Percentiles rank a stretch among this genome's conserved stretches.
These are phyloP conservation scores for Tetrao urogallus DNA, from an alignment of 2,113 vertebrate genomes.

Conservation along the genomic window DNA sequence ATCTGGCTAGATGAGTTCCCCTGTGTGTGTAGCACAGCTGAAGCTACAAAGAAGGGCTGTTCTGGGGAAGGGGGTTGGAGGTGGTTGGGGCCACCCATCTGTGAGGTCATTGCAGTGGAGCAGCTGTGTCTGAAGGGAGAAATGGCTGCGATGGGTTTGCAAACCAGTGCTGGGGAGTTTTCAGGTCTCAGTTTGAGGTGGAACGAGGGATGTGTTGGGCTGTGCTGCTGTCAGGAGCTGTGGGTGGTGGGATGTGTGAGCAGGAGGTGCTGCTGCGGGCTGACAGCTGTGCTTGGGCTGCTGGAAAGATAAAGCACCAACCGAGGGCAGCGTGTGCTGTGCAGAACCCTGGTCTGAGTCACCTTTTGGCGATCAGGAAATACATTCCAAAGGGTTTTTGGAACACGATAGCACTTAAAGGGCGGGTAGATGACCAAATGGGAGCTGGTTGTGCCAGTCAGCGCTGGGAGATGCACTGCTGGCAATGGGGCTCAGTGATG, in stretches of 20 bases:
- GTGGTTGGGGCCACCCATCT: not conserved
- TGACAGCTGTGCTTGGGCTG: not conserved
- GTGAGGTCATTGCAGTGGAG: rapidly evolving
- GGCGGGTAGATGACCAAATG: too few species aligned
- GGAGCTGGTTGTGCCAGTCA: too few species aligned
- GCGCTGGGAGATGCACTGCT: too few species aligned
- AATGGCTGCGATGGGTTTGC: too few species aligned
- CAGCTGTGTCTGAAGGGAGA: not conserved
- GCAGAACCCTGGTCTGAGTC: not conserved
- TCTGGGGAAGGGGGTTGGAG: not conserved
- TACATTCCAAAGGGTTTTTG: not conserved
- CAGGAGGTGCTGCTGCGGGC: not conserved
- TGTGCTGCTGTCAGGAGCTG: too few species aligned
- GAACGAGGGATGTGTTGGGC: not conserved
- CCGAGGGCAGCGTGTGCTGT: not conserved
- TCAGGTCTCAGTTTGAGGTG: not conserved
- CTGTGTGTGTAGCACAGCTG: not conserved
- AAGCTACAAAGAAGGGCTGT: too few species aligned
- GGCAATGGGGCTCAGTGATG: too few species aligned
- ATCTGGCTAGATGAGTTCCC: rapidly evolving
- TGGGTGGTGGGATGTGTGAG: too few species aligned
- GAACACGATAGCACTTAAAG: too few species aligned
- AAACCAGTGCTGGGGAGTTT: not conserved
- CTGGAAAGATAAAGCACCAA: not conserved
- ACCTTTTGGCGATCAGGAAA: too few species aligned